Evolutionary conservation across 2,888 invertebrate genomes (phyloP).

Genomic region (Phengaris arion): DNA sequence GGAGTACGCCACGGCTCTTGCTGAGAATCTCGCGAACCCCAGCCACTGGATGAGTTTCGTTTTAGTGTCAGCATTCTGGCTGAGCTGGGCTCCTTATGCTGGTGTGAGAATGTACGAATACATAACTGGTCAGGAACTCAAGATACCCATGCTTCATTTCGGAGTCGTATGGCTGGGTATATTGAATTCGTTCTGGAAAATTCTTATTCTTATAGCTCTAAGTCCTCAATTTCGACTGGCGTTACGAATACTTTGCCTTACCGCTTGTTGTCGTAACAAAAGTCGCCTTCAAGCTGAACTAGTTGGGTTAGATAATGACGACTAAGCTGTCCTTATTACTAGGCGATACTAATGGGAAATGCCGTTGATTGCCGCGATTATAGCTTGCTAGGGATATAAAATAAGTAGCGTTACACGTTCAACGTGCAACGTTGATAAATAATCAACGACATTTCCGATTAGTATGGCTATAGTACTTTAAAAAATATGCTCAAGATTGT

Average conservation of each 20-base stretch:
- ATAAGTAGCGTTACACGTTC: too few relatives aligned
- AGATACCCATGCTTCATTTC: slow-evolving; percentile 93
- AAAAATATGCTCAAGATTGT: slow-evolving; percentile 22
- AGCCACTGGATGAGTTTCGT: slow-evolving; percentile 98
- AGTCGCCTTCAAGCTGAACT: slow-evolving; percentile 91
- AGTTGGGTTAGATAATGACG: slow-evolving; percentile 91
- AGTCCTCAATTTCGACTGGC: slow-evolving; percentile 96
- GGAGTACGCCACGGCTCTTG: slow-evolving; percentile 93
- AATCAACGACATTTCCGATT: not conserved
- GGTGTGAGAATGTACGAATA: slow-evolving; percentile 89
- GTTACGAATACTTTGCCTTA: slow-evolving; percentile 91
- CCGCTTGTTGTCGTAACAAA: slow-evolving; percentile 92
- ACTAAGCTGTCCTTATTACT: slow-evolving; percentile 65
- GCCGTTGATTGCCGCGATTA: not conserved
- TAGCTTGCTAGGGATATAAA: not conserved
- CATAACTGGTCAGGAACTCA: slow-evolving; percentile 80
- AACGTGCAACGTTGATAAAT: not conserved
- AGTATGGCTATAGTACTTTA: not conserved
- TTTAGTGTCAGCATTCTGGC: slow-evolving; percentile 93
- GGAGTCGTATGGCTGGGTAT: slow-evolving; percentile 97
- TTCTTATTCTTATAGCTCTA: slow-evolving; percentile 91
- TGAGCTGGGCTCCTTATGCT: slow-evolving; percentile 96
- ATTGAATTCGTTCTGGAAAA: slow-evolving; percentile 97
- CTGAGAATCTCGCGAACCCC: slow-evolving; percentile 94
- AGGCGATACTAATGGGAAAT: not conserved